Base-by-base conservation (phyloP, 2,113 vertebrate genomes). In the Phalacrocorax aristotelis region DNA sequence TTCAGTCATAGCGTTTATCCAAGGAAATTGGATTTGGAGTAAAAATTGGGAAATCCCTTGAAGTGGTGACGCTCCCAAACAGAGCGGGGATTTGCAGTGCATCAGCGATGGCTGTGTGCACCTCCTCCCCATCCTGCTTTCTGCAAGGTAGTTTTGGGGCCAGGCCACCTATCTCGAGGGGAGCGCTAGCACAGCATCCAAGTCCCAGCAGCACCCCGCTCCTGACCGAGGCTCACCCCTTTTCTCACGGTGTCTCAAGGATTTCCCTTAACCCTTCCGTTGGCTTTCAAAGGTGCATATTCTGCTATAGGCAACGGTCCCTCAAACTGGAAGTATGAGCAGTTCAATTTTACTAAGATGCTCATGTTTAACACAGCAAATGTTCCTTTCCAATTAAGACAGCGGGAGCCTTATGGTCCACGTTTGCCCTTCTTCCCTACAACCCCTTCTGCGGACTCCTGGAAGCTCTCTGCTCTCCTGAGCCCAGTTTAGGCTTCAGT, bases 181-280 rank as follows among this genome's bases (percentile, higher is more conserved):
- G 44, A 58, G 29, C 32, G 25, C 13, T 17, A 42, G n/a, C 6
- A 7, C 16, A 20, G 22, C 14, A 20, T 11, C 42, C 4, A 2
- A 46, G 34, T n/a, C 29, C 36, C 38, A 52, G 76, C 25, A 66
- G 14, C 29, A 13, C 15, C 7, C 44, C 0, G 2, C 14, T 49
- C 20, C 76, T 70, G 22, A 13, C 0, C 1, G 5, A 65, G 42
- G 21, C 13, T 61, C 1, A 0, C 76, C 21, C 74, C 22, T 25
- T 40, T 40, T 49, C 62, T 70, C 49, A 11, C 0, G 1, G 26
- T 15, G 5, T 6, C 46, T 61, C 80, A 40, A 19, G 36, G 26
- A 18, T 36, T 76, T 71, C 55, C 26, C 30, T 68, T 40, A 10
- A 48, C 23, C 30, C 10, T 42, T 44, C 54, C 21, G 30, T 17